Percentiles rank a stretch among this genome's conserved stretches.
These are phyloP conservation scores for Syngnathoides biaculeatus DNA, from an alignment of 2,113 vertebrate species.

Conservation along the genomic window DNA sequence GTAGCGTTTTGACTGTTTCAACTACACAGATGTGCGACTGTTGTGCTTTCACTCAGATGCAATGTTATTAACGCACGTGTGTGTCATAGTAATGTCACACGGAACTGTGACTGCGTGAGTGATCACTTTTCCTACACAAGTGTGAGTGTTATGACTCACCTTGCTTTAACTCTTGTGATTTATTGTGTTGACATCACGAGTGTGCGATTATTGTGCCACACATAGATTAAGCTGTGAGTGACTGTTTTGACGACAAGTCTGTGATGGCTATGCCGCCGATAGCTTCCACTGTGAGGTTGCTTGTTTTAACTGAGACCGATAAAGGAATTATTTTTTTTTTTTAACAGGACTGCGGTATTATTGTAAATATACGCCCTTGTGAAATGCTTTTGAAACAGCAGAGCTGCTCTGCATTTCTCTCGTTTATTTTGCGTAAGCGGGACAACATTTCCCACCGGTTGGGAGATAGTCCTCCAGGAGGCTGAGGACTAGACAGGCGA, in stretches of 20 bases:
- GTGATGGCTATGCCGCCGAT: no score
- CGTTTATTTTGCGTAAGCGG: constrained; percentile 31
- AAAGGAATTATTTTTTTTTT: not conserved
- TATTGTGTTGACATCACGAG: no score
- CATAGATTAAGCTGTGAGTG: no score
- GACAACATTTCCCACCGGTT: constrained; percentile 35
- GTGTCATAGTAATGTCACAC: not conserved
- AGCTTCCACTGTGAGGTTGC: no score
- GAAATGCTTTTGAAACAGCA: constrained; percentile 37
- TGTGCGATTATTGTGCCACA: no score
- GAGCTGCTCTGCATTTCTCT: constrained; percentile 30
- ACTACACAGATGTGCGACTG: not conserved
- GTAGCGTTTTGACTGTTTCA: not conserved
- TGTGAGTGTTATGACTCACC: no score
- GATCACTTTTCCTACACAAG: no score
- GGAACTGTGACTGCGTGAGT: no score
- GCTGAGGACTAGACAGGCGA: constrained; percentile 1
- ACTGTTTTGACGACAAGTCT: no score
- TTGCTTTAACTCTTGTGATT: no score
- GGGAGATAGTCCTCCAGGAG: constrained; percentile 7
- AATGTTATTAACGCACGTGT: not conserved
- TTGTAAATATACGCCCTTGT: constrained; percentile 28
- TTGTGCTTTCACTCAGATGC: not conserved
- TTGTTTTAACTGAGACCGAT: not conserved
- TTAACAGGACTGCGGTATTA: constrained; percentile 31